Conservation (phyloP, 37 sponge, comb jelly and placozoan species). For the Agelas oroides region DNA sequence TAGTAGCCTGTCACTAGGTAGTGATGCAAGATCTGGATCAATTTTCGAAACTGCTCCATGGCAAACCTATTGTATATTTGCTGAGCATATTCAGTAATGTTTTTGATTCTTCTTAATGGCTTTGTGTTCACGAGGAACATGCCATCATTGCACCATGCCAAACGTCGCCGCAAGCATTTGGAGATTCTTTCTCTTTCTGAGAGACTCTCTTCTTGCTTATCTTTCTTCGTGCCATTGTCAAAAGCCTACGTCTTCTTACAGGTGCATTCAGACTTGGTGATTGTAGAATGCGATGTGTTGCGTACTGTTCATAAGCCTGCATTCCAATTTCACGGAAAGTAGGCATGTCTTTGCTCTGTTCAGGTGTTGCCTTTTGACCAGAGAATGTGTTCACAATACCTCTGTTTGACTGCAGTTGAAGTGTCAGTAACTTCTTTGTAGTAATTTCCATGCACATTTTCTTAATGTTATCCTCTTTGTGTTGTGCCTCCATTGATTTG, state of each 20-base stretch:
- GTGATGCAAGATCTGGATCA: constrained; percentile 18
- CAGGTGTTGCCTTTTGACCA: not conserved
- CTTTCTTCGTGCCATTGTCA: not conserved
- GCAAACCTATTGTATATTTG: not conserved
- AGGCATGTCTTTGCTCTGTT: not conserved
- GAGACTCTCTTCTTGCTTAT: too few species aligned
- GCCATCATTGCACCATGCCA: too few species aligned
- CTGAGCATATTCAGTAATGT: not conserved
- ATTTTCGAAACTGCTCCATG: not conserved
- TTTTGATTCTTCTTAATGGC: not conserved
- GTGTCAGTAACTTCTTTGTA: too few species aligned
- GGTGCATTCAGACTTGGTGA: not conserved
- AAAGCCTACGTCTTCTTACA: not conserved
- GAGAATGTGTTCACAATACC: too few species aligned
- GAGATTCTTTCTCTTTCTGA: too few species aligned
- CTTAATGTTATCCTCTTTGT: too few species aligned
- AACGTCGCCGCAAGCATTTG: too few species aligned
- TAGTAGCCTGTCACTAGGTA: not conserved
- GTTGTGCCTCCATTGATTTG: too few species aligned
- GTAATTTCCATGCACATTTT: too few species aligned
- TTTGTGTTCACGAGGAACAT: constrained; percentile 12
- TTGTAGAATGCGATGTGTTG: not conserved
- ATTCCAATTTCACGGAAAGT: not conserved
- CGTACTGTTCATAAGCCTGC: not conserved
- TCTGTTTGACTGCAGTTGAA: too few species aligned